These are phyloP conservation scores for Luperina testacea DNA, from an alignment of 2,888 invertebrate species.

Conservation along the genomic window DNA sequence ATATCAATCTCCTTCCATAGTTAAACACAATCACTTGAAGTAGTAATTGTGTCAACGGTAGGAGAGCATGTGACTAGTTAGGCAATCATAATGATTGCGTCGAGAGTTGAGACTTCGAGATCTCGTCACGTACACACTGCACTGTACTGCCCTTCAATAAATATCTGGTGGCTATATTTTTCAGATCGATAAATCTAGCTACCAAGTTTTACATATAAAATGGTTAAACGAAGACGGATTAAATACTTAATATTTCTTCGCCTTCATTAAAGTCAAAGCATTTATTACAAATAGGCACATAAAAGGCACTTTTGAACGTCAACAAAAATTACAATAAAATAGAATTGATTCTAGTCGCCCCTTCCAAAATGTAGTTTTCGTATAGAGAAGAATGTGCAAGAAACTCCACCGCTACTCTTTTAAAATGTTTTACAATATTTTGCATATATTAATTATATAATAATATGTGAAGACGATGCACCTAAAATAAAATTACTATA, in stretches of 20 bases:
- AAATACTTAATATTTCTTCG: constrained; percentile 2
- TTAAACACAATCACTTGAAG: constrained; percentile 45
- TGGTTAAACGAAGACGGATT: background rate
- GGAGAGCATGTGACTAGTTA: constrained; percentile 74
- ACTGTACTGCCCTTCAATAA: constrained; percentile 58
- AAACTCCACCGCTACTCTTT: too few species aligned
- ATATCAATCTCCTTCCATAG: constrained; percentile 42
- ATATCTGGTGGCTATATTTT: constrained; percentile 30
- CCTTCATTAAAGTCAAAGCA: background rate
- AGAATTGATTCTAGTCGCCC: too few species aligned
- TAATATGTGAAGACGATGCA: too few species aligned
- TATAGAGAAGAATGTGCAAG: too few species aligned
- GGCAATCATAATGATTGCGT: constrained; percentile 66
- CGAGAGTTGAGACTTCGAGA: constrained; percentile 49
- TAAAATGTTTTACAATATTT: too few species aligned
- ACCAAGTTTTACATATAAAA: background rate
- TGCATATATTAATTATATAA: too few species aligned
- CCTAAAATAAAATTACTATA: too few species aligned
- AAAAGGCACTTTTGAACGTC: too few species aligned
- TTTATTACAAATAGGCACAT: too few species aligned
- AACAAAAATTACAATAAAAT: too few species aligned
- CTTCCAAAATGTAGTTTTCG: too few species aligned
- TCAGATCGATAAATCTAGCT: background rate
- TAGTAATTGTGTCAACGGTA: constrained; percentile 73
- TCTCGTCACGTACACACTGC: constrained; percentile 59